phyloP scores from a whole-genome alignment of 2,888 invertebrate species.

The Andrena flavipes region DNA sequence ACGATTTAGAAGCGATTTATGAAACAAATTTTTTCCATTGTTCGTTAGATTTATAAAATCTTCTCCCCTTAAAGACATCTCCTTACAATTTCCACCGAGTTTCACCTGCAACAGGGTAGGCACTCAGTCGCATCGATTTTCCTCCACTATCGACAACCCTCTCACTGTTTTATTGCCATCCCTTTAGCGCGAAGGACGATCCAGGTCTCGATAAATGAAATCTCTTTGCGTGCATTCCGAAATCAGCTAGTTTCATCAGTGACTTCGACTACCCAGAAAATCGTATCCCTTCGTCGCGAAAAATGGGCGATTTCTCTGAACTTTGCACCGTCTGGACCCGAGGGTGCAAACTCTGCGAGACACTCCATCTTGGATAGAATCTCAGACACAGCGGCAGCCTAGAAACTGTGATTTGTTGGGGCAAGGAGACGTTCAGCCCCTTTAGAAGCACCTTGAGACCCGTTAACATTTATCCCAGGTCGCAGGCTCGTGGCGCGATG shows the following conservation, averaged over 20 bases:
- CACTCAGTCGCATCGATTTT: neutral
- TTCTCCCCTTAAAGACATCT: too few relatives aligned
- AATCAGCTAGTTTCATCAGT: slow-evolving; percentile 40
- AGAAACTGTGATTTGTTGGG: neutral
- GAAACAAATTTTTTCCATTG: too few relatives aligned
- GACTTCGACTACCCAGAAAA: neutral
- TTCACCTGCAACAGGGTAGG: too few relatives aligned
- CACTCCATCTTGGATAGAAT: too few relatives aligned
- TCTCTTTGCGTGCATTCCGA: slow-evolving; percentile 33
- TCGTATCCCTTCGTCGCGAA: neutral
- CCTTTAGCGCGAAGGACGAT: slow-evolving; percentile 36
- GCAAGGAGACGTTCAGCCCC: neutral
- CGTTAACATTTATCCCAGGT: neutral
- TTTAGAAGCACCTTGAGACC: slow-evolving; percentile 8
- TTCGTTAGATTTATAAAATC: too few relatives aligned
- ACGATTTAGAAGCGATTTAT: too few relatives aligned
- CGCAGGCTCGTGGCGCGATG: neutral
- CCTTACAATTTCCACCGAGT: too few relatives aligned
- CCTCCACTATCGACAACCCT: neutral
- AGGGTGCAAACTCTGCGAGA: too few relatives aligned
- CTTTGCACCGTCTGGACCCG: too few relatives aligned
- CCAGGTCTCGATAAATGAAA: slow-evolving; percentile 46
- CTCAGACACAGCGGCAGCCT: too few relatives aligned
- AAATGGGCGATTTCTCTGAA: neutral
- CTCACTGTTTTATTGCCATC: slow-evolving; percentile 10